Evolutionary conservation across 2,888 invertebrate species (phyloP), one percentile per base, ranked within the genome.

Genomic region (Lomographa bimaculata): DNA sequence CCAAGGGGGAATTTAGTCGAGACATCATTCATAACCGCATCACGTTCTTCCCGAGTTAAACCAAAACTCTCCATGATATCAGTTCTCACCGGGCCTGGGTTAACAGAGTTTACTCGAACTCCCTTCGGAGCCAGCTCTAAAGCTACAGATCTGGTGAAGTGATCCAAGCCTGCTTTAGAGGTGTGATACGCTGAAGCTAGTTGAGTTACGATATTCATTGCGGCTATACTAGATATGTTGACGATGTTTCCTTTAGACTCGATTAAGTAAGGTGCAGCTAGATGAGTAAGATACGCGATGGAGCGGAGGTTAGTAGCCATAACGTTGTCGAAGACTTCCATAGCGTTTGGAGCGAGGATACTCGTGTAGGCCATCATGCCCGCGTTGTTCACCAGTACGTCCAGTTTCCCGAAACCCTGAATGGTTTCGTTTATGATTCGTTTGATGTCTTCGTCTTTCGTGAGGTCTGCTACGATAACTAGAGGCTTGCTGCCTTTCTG

Each of bases 121-220:
- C 55, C 76, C 56, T 89, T 83, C 0, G 67, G 49, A 46, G 90
- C 90, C 14, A 91, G 67, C 57, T 91, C 94, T 32, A 95, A 70
- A n/a, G 94, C 94, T n/a, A 91, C 72, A 62, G 93, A 92, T 53
- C 91, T 80, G 1, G 94, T 94, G 48, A 95, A 90, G 60, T 94
- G 94, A 73, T 95, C 94, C 7, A 94, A 59, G 3, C 93, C 93
- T 10, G 93, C 82, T 75, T 95, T 95, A 18, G 93, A 92, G 90
- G 94, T 92, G 43, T 83, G 82, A 65, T 95, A 95, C 1, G 50
- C 38, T 10, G 40, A 43, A n/a, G 25, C n/a, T 1, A 16, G 14
- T 2, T 43, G 28, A 1, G 33, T 2, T 5, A 42, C n/a, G 3
- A 30, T 18, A 71, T 39, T 37, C 3, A 29, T 7, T 1, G 41